Conservation (phyloP, 2,797 vertebrate species). For the Naso thynnoides region DNA sequence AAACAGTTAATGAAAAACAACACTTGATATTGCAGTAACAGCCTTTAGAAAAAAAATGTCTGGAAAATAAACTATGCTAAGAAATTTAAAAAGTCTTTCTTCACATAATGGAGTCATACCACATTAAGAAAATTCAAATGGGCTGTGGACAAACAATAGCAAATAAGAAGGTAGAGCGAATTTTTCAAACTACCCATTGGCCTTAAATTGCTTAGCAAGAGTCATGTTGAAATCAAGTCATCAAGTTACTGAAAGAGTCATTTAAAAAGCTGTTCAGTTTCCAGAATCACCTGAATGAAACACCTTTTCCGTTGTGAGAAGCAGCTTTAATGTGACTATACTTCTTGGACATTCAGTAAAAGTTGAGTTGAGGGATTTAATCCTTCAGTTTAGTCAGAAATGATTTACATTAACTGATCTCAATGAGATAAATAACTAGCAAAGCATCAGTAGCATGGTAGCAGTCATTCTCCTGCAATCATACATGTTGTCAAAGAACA, state of each 20-base stretch:
- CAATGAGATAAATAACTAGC: background rate
- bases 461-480: background rate
- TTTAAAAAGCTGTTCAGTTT: background rate
- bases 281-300: background rate
- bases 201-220: too few species aligned
- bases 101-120: too few species aligned
- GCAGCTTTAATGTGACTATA: constrained; percentile 2
- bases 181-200: too few species aligned
- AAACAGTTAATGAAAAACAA: too few species aligned
- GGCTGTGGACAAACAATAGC: too few species aligned
- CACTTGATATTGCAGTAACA: too few species aligned
- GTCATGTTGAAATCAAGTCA: background rate
- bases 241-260: background rate
- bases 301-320: background rate
- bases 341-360: background rate
- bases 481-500: background rate
- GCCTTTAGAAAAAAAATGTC: too few species aligned
- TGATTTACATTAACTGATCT: background rate
- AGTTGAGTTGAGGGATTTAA: background rate
- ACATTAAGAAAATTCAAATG: too few species aligned
- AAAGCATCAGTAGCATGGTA: background rate
- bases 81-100: too few species aligned
- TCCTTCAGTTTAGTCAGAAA: constrained; percentile 11
- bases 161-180: too few species aligned
- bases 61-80: too few species aligned